Base-by-base conservation (phyloP, 2,113 vertebrate genomes). In the Microcebus murinus region DNA sequence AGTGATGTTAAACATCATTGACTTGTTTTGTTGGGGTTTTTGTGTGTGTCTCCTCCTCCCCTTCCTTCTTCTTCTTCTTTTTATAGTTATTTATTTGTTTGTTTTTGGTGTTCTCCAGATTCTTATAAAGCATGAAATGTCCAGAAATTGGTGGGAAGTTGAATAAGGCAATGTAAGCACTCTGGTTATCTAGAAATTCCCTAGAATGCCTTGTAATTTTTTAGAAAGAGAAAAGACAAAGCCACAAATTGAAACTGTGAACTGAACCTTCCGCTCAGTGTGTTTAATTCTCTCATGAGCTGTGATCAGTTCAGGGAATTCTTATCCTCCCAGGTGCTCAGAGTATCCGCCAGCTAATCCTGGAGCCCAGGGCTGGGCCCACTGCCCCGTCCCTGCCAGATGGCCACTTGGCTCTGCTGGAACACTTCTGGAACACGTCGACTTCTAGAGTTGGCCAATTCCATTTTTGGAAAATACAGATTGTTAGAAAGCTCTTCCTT, bases 401-500 rank as follows among this genome's bases (percentile, higher is more conserved):
- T 95, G 87, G 89, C 89, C 80, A 48, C 52, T 82, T 86, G 29
- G 70, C 82, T 87, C 89, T 84, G 48, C 93, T 67, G 92, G 96
- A 86, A 73, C 34, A 7, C 82, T 70, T 36, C n/a, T 67, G 92
- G 96, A 83, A 73, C 34, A 5, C 77, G 52, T 36, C 31, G 15
- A 4, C 76, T 17, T 85, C 48, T 20, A 3, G 27, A 95, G 95
- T 57, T 76, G 61, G 96, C 96, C 91, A 84, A 8, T 73, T 96
- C 97, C 97, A 90, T 97, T 97, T 97, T 95, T 95, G 96, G 97
- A 96, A 86, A 95, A 92, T 87, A 88, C 95, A 96, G 95, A 96
- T 97, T 96, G 95, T 90, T 97, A 91, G 97, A 97, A 97, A 97
- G 94, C 90, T 86, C 96, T 96, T 94, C 95, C 97, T 97, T 96